These are phyloP conservation scores for Seriola rivoliana DNA, from an alignment of 2,113 vertebrate species.

Conservation along the genomic window DNA sequence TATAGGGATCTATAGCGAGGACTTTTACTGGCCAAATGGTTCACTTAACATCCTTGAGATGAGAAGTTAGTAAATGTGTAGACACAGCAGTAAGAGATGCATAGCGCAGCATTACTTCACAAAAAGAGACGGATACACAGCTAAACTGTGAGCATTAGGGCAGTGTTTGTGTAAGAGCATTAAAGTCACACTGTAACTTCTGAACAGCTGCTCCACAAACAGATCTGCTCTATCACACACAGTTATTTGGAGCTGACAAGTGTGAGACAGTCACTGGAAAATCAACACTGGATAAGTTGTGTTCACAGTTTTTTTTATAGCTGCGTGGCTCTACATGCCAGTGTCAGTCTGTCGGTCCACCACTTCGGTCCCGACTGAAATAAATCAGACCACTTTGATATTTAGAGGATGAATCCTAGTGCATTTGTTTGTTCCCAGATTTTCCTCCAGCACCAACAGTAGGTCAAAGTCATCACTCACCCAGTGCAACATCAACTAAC, in stretches of 20 bases:
- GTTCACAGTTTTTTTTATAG: neutral
- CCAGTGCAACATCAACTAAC: neutral
- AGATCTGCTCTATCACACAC: conserved; percentile 31
- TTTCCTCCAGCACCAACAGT: neutral
- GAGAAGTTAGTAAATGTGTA: conserved; percentile 2
- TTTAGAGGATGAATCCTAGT: neutral
- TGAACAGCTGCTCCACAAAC: conserved; percentile 39
- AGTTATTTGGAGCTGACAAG: conserved; percentile 44
- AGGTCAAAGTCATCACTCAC: neutral
- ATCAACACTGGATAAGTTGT: conserved; percentile 7
- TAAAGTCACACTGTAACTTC: conserved; percentile 14
- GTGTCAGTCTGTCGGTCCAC: neutral
- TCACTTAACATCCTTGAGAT: conserved; percentile 28
- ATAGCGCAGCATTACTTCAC: conserved; percentile 8
- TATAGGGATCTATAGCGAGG: conserved; percentile 16
- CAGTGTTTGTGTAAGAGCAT: conserved; percentile 7
- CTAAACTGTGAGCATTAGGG: neutral
- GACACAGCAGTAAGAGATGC: neutral
- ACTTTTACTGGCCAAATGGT: conserved; percentile 31
- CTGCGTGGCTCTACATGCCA: neutral
- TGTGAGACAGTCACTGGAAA: conserved; percentile 38
- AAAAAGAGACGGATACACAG: neutral
- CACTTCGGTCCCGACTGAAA: neutral
- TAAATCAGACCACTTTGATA: neutral
- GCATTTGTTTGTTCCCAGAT: neutral